A percentile compares a stretch with the other conserved stretches of the same genome.
phyloP scores from a whole-genome alignment of 1,140 invertebrate genomes.

The Lithobius niger region DNA sequence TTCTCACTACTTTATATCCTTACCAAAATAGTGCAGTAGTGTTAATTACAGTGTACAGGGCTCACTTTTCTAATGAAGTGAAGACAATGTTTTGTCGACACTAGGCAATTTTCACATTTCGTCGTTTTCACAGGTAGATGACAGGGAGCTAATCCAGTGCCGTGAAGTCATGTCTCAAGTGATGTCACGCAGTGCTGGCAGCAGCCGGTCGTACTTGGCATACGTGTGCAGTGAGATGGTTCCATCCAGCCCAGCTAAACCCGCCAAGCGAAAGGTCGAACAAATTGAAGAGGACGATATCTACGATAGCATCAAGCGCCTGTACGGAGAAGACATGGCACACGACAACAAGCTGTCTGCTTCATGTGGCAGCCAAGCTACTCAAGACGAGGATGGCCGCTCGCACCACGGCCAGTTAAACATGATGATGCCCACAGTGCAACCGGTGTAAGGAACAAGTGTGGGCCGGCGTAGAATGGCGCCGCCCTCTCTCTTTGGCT shows the following conservation, averaged over 20 bases:
- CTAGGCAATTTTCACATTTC: conserved; percentile 2
- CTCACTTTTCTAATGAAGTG: too few relatives aligned
- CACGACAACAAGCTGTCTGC: not conserved
- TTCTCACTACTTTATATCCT: too few relatives aligned
- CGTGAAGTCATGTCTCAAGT: conserved; percentile 24
- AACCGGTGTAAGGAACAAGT: too few relatives aligned
- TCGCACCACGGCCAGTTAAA: too few relatives aligned
- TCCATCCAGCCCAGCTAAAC: conserved; percentile 14
- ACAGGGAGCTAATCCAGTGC: conserved; percentile 25
- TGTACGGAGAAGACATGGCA: conserved; percentile 27
- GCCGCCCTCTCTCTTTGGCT: too few relatives aligned
- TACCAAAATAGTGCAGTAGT: too few relatives aligned
- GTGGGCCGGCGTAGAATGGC: too few relatives aligned
- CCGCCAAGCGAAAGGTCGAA: conserved; percentile 15
- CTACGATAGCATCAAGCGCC: conserved; percentile 30
- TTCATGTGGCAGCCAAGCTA: not conserved
- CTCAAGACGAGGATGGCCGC: not conserved
- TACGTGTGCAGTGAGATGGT: not conserved
- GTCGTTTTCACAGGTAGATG: conserved; percentile 23
- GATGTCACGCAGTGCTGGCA: conserved; percentile 12
- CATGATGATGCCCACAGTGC: too few relatives aligned
- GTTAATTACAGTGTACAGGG: not conserved
- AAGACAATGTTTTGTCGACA: too few relatives aligned
- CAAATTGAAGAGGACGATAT: conserved; percentile 23
- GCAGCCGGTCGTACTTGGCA: not conserved